Base-by-base conservation (phyloP, 2,888 invertebrate species). In the Acrobasis repandana region DNA sequence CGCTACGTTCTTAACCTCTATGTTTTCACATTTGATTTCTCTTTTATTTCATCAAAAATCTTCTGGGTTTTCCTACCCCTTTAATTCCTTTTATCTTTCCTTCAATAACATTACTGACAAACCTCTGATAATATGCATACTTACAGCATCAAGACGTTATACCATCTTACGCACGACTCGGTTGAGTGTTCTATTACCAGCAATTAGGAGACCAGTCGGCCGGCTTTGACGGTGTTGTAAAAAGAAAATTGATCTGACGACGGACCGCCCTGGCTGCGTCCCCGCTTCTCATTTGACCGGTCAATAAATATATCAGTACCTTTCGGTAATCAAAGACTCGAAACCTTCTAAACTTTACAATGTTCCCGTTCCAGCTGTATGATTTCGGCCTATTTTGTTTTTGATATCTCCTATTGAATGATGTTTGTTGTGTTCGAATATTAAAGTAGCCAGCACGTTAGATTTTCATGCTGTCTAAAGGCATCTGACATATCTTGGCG, bases 181-280 rank as follows among this genome's bases (percentile, higher is more conserved):
- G 47, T 46, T 47, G 43, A 47, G 34, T 34, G 60, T 83, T 77
- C 80, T 85, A 86, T 90, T 89, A 89, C 86, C 79, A 84, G 85
- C 88, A 91, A 91, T 91, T 91, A 91, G 86, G 78, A 69, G 74
- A 74, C 71, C 72, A 70, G 70, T 80, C 85, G 88, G 84, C 72
- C 76, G 75, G 77, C 88, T 90, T 90, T 90, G 90, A 90, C 82
- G 81, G 75, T 14, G 83, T 77, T 85, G 84, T 88, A 85, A 88
- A 88, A 82, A 86, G 85, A 86, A 89, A 90, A 90, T 88, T 88
- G 88, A 90, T 86, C 83, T 74, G 71, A 67, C 66, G 49, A 58
- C 70, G 69, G 84, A 85, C 88, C 88, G 85, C 90, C 88, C 76
- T 49, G 34, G 20, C 50, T 8, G 11, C 50, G 28, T 20, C 51